phyloP scores from a whole-genome alignment of 1,140 invertebrate genomes.

The Aporrectodea caliginosa region DNA sequence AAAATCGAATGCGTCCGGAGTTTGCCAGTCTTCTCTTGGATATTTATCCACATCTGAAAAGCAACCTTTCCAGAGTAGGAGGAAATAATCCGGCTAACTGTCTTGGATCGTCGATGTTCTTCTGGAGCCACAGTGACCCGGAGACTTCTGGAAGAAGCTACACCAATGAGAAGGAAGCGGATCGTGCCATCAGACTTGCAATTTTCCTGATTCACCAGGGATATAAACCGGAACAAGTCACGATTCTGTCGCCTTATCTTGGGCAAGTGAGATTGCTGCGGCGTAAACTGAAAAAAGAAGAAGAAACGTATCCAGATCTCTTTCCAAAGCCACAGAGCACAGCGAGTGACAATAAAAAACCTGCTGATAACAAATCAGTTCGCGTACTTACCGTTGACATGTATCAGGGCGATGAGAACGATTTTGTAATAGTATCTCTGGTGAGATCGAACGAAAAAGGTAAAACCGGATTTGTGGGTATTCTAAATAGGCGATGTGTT shows the following conservation, averaged over 20 bases:
- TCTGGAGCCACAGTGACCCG: conserved; percentile 3
- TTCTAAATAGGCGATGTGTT: conserved; percentile 10
- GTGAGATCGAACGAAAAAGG: conserved; percentile 5
- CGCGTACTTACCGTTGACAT: conserved; percentile 13
- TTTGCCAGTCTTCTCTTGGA: conserved; percentile 12
- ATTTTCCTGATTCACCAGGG: conserved; percentile 22
- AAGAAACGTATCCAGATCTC: background rate
- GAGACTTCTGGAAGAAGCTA: conserved; percentile 7
- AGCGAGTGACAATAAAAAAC: background rate
- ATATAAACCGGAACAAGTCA: conserved; percentile 9
- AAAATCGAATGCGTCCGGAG: conserved; percentile 26
- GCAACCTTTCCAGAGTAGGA: conserved; percentile 5
- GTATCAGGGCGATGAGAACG: conserved; percentile 27
- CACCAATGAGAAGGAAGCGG: conserved; percentile 13
- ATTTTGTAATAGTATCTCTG: conserved; percentile 18
- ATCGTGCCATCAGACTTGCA: background rate
- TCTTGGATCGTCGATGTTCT: conserved; percentile 1
- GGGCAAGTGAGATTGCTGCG: conserved; percentile 8
- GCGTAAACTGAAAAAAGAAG: background rate
- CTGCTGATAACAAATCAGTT: no score
- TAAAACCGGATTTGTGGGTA: conserved; percentile 3
- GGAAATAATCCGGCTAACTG: background rate
- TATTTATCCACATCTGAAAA: conserved; percentile 25
- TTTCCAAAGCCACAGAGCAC: background rate
- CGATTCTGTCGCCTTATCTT: conserved; percentile 20